Conservation (phyloP, 2,797 vertebrate genomes). For the Sebastes steindachneri region DNA sequence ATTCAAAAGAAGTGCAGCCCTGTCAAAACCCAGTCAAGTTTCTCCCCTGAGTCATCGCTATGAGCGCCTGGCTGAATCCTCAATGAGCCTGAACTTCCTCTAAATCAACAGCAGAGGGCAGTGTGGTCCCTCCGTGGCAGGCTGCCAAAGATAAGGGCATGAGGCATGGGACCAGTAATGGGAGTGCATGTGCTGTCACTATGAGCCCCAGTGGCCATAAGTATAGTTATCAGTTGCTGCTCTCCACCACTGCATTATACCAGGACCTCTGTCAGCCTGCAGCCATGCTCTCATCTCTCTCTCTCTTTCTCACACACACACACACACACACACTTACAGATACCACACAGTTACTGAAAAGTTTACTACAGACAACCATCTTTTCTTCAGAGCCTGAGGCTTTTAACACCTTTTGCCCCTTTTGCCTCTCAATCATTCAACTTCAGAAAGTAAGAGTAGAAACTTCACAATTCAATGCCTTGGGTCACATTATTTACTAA, state of each 20-base stretch:
- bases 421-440: constrained; percentile 36
- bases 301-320: constrained; percentile 18
- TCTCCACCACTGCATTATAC: constrained; percentile 86
- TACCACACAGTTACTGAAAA: constrained; percentile 58
- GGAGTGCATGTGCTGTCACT: constrained; percentile 87
- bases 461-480: background rate
- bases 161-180: constrained; percentile 85
- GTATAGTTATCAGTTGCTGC: constrained; percentile 85
- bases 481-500: background rate
- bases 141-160: constrained; percentile 75
- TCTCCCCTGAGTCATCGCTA: constrained; percentile 61
- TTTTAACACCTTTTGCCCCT: constrained; percentile 32
- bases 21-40: constrained; percentile 68
- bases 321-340: constrained; percentile 38
- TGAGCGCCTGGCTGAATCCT: constrained; percentile 40
- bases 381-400: constrained; percentile 42
- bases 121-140: constrained; percentile 70
- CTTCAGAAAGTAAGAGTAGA: constrained; percentile 35
- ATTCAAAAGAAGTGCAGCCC: constrained; percentile 58
- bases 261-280: constrained; percentile 84
- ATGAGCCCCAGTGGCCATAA: constrained; percentile 84
- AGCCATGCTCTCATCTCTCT: constrained; percentile 81
- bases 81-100: constrained; percentile 55
- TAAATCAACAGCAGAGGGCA: constrained; percentile 80
- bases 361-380: constrained; percentile 56